Base-by-base conservation (phyloP, 2,113 vertebrate species). In the Cynoglossus semilaevis region DNA sequence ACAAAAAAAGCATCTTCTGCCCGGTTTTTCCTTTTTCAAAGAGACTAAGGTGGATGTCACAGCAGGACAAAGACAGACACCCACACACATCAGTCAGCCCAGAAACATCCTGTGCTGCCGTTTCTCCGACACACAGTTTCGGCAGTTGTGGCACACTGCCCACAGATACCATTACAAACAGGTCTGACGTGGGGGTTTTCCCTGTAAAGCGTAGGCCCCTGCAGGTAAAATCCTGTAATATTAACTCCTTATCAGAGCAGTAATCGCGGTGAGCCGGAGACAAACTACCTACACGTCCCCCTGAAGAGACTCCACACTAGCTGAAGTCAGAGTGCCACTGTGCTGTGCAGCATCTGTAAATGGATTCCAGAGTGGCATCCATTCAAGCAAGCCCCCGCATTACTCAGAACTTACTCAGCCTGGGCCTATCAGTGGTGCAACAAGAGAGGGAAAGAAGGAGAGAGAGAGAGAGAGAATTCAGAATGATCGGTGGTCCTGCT, bases 401-500 rank as follows among this genome's bases (percentile, higher is more conserved):
- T 76, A 84, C 67, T 71, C 78, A 80, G 78, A 69, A 47, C 64
- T 58, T 51, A 18, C 15, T 37, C 34, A 10, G 77, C 70, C 67
- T 46, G 9, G 69, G 75, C 84, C 86, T 80, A 80, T 81, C 81
- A 78, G 72, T 64, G 0, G 41, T 37, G 66, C 70, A 56, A 66
- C 65, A 58, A 29, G 64, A 48, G 66, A 41, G 63, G 10, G 59
- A 66, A 65, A 45, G 50, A 45, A 42, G 54, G 37, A 46, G 47
- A 54, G 50, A 80, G 63, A 75, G 79, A 85, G 60, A 78, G 70
- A 81, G 68, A 85, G 79, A 85, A 82, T 82, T 84, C 61, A 83
- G 85, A 86, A 89, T 85, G 85, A 88, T 77, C 75, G 81, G 72
- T 75, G 79, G 76, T 80, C 84, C 81, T 82, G 85, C 84, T 88